Conservation (phyloP, 2,888 invertebrate species). For the Deroplatys truncata region DNA sequence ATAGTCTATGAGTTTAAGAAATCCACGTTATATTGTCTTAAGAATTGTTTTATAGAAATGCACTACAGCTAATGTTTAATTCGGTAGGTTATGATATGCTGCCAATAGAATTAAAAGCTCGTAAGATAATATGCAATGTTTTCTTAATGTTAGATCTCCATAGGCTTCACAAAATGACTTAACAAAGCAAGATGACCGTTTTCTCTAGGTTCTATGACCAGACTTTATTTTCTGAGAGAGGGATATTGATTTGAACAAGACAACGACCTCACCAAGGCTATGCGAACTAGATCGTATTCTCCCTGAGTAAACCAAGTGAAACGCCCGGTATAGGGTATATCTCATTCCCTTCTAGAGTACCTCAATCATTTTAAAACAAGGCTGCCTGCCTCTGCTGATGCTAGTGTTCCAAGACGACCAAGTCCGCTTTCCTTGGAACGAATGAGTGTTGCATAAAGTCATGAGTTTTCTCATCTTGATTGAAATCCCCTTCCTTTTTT, state of each 20-base stretch:
- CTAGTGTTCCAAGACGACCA: neutral
- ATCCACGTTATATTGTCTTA: too few relatives aligned
- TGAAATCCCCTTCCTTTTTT: conserved; percentile 19
- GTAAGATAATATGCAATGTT: too few relatives aligned
- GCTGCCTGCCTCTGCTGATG: neutral
- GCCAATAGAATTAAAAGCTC: too few relatives aligned
- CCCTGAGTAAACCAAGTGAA: neutral
- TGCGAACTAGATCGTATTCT: neutral
- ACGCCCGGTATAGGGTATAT: neutral
- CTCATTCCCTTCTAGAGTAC: neutral
- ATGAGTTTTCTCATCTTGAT: conserved; percentile 22
- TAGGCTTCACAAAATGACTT: too few relatives aligned
- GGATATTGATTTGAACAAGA: neutral
- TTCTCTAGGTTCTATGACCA: too few relatives aligned
- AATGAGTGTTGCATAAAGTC: conserved; percentile 26
- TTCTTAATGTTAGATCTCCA: too few relatives aligned
- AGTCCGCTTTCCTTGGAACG: neutral
- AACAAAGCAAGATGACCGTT: too few relatives aligned
- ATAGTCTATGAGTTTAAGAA: too few relatives aligned
- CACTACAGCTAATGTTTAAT: too few relatives aligned
- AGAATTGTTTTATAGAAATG: too few relatives aligned
- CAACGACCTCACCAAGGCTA: neutral
- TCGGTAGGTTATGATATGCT: too few relatives aligned
- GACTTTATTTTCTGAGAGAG: too few relatives aligned
- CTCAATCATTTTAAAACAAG: conserved; percentile 7